These are phyloP conservation scores for Pemphredon lugubris DNA, from an alignment of 2,888 invertebrate species.

Conservation along the genomic window DNA sequence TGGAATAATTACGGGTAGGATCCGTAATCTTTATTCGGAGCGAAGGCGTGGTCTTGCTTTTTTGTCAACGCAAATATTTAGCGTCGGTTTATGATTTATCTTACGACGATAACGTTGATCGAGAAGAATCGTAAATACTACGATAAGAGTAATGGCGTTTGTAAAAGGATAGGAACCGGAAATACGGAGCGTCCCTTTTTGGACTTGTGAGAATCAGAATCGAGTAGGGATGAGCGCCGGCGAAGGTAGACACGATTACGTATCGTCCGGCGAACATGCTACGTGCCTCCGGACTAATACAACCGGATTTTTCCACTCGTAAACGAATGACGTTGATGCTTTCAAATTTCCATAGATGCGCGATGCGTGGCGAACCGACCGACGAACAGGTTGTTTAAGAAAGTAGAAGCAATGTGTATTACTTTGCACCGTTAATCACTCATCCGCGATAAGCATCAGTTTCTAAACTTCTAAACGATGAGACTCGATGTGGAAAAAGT, in stretches of 20 bases:
- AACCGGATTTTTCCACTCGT: slow-evolving; percentile 58
- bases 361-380: slow-evolving; percentile 42
- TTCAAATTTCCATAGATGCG: slow-evolving; percentile 59
- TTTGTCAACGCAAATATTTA: neutral
- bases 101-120: neutral
- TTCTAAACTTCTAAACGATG: no score
- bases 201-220: slow-evolving; percentile 46
- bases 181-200: slow-evolving; percentile 40
- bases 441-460: no score
- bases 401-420: slow-evolving; percentile 12
- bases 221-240: slow-evolving; percentile 58
- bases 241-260: slow-evolving; percentile 62
- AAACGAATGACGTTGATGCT: slow-evolving; percentile 56
- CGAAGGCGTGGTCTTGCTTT: neutral
- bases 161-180: slow-evolving; percentile 17
- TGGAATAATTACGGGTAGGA: no score
- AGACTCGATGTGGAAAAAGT: no score
- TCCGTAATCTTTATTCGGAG: no score
- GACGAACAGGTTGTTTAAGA: slow-evolving; percentile 31
- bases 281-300: slow-evolving; percentile 31
- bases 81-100: neutral
- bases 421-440: neutral
- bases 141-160: neutral
- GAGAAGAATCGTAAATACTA: no score
- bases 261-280: slow-evolving; percentile 51